These are phyloP conservation scores for Ophioninae sp. DNA, from an alignment of 2,888 invertebrate genomes.

Conservation along the genomic window DNA sequence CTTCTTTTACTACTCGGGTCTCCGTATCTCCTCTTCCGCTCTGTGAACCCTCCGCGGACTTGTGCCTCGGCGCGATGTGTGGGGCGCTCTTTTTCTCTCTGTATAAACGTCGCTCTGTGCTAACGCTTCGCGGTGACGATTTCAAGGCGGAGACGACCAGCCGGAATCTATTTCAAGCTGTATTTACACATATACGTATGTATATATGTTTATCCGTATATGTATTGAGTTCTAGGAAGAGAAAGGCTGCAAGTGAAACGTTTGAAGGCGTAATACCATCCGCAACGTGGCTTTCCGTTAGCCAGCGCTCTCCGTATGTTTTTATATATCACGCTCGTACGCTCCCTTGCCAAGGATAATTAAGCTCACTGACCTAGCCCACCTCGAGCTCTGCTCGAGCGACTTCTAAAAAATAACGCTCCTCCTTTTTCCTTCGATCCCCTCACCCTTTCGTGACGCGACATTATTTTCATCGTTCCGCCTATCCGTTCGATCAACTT, in stretches of 20 bases:
- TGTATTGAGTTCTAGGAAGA: neutral
- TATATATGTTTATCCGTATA: neutral
- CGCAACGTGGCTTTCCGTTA: neutral
- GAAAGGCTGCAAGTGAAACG: slow-evolving; percentile 6
- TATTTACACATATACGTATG: neutral
- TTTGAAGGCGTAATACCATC: slow-evolving; percentile 8
- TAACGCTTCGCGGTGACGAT: slow-evolving; percentile 17
- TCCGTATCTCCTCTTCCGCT: slow-evolving; percentile 41
- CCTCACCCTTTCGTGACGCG: neutral
- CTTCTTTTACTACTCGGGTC: slow-evolving; percentile 30
- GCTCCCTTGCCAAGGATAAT: slow-evolving; percentile 50
- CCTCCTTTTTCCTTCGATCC: neutral
- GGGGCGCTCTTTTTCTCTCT: neutral
- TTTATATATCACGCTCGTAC: slow-evolving; percentile 23
- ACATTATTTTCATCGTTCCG: neutral
- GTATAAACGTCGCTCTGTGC: slow-evolving; percentile 2
- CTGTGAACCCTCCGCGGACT: slow-evolving; percentile 22
- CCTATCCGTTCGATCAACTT: neutral
- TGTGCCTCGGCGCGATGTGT: neutral
- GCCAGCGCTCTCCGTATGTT: neutral
- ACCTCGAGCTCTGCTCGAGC: neutral
- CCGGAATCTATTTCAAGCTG: slow-evolving; percentile 31
- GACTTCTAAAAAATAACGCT: neutral
- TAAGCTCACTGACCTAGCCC: slow-evolving; percentile 51
- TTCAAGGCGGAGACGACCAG: slow-evolving; percentile 33